Evolutionary conservation across 2,113 vertebrate genomes (phyloP).

Genomic region (Antechinus flavipes): DNA sequence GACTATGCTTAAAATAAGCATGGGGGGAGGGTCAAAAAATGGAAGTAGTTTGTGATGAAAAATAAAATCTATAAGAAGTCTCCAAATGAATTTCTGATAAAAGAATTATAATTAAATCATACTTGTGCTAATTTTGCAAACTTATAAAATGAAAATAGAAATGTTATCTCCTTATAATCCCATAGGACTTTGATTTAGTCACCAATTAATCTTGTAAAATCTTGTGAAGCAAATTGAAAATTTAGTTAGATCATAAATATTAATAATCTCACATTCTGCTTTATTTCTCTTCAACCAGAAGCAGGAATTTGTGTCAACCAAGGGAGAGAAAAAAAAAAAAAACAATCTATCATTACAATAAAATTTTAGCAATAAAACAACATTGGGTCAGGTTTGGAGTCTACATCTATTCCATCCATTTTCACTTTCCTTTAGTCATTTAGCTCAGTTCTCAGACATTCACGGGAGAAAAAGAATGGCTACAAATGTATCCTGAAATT

Average conservation of each 20-base stretch:
- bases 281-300: conserved; percentile 23
- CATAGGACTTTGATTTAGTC: background rate
- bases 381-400: background rate
- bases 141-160: background rate
- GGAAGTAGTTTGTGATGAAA: background rate
- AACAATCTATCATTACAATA: conserved; percentile 16
- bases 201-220: background rate
- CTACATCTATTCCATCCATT: background rate
- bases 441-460: background rate
- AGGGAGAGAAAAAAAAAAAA: background rate
- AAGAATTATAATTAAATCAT: background rate
- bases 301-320: background rate
- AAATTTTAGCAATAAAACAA: background rate
- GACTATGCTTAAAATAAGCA: background rate
- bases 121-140: background rate
- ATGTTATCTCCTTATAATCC: background rate
- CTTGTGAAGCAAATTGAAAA: background rate
- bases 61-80: background rate
- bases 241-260: background rate
- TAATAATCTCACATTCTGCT: conserved; percentile 2
- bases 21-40: background rate
- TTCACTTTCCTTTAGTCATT: background rate
- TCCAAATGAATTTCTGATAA: background rate
- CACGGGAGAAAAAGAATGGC: background rate
- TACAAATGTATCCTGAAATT: background rate